Conservation (phyloP, 1,140 invertebrate genomes). For the Triops longicaudatus region DNA sequence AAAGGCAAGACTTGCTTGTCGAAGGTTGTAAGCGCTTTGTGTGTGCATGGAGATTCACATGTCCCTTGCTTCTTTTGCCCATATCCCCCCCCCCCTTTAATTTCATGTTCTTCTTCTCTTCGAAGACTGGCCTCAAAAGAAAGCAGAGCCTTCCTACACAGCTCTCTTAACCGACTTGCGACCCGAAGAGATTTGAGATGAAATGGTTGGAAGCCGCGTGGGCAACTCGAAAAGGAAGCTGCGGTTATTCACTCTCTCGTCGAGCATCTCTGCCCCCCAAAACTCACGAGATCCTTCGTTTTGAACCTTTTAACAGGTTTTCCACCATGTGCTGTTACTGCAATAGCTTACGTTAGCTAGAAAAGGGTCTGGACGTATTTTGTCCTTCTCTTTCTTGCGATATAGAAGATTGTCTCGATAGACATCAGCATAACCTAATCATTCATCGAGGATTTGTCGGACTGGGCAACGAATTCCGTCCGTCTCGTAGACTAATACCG, state of each 20-base stretch:
- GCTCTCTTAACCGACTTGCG: neutral
- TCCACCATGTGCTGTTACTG: no score
- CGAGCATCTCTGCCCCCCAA: neutral
- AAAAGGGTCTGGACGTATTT: no score
- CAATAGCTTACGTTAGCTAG: no score
- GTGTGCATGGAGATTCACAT: neutral
- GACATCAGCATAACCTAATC: no score
- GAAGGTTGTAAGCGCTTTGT: slow-evolving; percentile 3
- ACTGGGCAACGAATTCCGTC: no score
- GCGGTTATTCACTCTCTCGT: neutral
- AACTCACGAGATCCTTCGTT: neutral
- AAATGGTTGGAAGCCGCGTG: slow-evolving; percentile 9
- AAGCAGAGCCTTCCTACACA: neutral
- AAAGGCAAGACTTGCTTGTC: slow-evolving; percentile 14
- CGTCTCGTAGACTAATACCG: no score
- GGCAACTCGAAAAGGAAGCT: neutral
- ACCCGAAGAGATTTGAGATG: neutral
- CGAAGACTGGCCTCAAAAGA: neutral
- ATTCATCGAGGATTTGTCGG: no score
- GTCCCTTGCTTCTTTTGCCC: neutral
- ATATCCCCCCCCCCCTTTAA: no score
- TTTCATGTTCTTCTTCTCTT: no score
- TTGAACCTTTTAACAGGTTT: neutral
- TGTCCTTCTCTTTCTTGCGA: no score
- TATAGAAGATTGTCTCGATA: no score